Evolutionary conservation across 2,797 vertebrate species (phyloP), one percentile per base, ranked within the genome.

Genomic region (Falco columbarius): DNA sequence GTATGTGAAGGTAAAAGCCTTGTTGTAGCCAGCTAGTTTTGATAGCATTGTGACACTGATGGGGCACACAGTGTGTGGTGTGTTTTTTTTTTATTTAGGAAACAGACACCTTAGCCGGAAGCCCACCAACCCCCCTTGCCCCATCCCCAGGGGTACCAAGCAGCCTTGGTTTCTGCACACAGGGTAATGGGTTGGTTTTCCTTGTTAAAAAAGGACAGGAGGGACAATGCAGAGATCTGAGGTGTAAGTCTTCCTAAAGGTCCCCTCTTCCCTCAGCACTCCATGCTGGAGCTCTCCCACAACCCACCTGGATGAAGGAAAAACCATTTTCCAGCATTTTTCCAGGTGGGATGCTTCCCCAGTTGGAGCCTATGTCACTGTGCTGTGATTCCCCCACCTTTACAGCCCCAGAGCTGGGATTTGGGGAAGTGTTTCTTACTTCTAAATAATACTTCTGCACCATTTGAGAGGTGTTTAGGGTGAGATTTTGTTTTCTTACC

Each of bases 211-310:
- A 49, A 34, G 12, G 34, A 14, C 26, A 59, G 23, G 12, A 58
- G 9, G 21, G 22, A 42, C n/a, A 58, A 27, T 29, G n/a, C 16
- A 24, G 67, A 81, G n/a, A 90, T 63, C 11, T 7, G 13, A 23
- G 0, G 0, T 1, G 0, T 14, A 42, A 63, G 27, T 24, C 66
- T 73, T 46, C 29, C 7, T 23, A 13, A 26, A n/a, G 32, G 19
- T 29, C 27, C 29, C 20, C 47, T 59, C 24, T 51, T 59, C 13
- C 27, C 32, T 40, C 44, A 58, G 14, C 36, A 54, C 17, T 17
- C 27, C 32, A 12, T 0, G 2, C 44, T 3, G 3, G 36, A 62
- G 26, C 22, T 19, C 16, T 62, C 54, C 26, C 65, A 44, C n/a
- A 6, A 6, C 24, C 29, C 9, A 7, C 27, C 32, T 44, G 51